Evolutionary conservation across 1,140 invertebrate species (phyloP).

Genomic region (Bombus ignitus): DNA sequence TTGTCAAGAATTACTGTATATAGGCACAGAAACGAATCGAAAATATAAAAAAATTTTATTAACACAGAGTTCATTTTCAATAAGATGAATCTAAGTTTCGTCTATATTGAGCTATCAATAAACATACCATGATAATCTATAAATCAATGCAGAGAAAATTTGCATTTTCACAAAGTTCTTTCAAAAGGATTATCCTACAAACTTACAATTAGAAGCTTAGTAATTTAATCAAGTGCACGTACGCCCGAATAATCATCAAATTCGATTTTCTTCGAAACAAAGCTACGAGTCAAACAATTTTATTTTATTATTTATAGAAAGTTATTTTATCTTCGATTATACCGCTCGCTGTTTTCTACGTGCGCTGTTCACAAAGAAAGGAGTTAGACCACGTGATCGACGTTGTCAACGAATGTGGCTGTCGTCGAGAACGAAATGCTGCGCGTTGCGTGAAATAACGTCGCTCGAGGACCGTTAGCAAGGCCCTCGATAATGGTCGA

Average conservation of each 20-base stretch:
- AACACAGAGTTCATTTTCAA: neutral
- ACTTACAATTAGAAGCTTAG: neutral
- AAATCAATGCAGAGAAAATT: neutral
- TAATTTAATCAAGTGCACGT: neutral
- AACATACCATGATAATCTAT: no score
- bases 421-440: neutral
- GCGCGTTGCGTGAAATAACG: constrained; percentile 57
- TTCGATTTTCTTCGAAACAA: neutral
- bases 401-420: neutral
- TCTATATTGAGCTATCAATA: no score
- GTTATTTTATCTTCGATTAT: neutral
- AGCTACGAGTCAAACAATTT: neutral
- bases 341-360: neutral
- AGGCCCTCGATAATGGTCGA: constrained; percentile 59
- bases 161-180: neutral
- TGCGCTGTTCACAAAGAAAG: neutral
- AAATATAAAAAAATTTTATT: no score
- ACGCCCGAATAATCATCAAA: neutral
- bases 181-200: neutral
- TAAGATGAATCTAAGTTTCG: neutral
- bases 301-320: neutral
- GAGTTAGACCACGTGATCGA: neutral
- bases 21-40: no score
- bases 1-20: no score
- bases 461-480: constrained; percentile 58